Evolutionary conservation across 2,113 vertebrate genomes (phyloP).

Genomic region (Stictonetta naevosa): DNA sequence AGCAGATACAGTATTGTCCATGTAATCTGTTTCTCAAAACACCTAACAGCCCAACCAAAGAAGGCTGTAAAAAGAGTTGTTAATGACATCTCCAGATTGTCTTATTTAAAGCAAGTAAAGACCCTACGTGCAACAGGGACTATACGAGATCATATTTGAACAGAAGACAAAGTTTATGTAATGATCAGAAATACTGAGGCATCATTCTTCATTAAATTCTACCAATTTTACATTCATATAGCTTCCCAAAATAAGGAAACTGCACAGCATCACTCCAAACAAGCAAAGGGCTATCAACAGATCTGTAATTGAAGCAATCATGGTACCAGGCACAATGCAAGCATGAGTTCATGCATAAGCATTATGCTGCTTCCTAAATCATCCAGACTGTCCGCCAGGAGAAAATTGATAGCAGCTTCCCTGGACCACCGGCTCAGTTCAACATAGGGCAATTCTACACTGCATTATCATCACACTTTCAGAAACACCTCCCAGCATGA

Average conservation of each 20-base stretch:
- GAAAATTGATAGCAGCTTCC: background rate
- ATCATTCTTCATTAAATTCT: background rate
- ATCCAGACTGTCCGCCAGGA: background rate
- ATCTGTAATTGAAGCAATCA: conserved; percentile 17
- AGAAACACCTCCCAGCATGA: background rate
- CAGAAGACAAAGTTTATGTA: background rate
- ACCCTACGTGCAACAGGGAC: background rate
- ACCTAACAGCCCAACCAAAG: background rate
- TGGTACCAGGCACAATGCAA: background rate
- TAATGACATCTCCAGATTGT: background rate
- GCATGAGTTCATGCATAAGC: background rate
- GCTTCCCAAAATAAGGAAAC: background rate
- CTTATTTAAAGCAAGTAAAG: background rate
- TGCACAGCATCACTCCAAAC: background rate
- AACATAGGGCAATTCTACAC: background rate
- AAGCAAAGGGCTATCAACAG: background rate
- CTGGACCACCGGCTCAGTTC: background rate
- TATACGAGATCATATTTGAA: background rate
- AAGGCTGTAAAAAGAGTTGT: background rate
- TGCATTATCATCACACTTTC: background rate
- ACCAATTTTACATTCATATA: background rate
- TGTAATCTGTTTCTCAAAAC: background rate
- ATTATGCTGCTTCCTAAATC: background rate
- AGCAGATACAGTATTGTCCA: background rate
- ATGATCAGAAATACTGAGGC: background rate